Base-by-base conservation (phyloP, 2,113 vertebrate genomes). In the Forbesichthys papilliferus region DNA sequence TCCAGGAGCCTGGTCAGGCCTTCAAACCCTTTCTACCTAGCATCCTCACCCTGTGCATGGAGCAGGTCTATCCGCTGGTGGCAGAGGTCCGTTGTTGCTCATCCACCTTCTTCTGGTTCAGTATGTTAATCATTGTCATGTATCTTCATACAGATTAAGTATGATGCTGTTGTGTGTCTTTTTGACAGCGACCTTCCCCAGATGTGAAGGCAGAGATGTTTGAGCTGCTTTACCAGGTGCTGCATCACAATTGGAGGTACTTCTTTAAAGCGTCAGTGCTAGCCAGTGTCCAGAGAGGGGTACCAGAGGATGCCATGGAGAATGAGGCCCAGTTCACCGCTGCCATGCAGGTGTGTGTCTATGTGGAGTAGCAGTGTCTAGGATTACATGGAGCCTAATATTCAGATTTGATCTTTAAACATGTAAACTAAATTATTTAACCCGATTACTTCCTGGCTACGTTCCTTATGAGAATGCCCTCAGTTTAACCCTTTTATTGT, bases 211-310 rank as follows among this genome's bases (percentile, higher is more conserved):
- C 95, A 0, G 98, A 99, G 83, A 84, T 99, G 71, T 99, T 98
- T 0, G 98, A 99, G 88, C 90, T 99, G 63, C 94, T 99, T n/a
- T 99, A 97, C 86, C 93, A 96, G 87, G 91, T 96, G 12, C 94
- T 99, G 68, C 97, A 98, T 87, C 96, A 99, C 83, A 99, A 99
- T 78, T 99, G 98, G 98, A 92, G 98, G 86, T 96, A 96, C 91
- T 99, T 99, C 92, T 99, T 98, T 88, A 98, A 96, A 81, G 95
- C 95, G 2, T 96, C 93, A 0, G 90, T 99, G 69, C 86, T 99
- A 90, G 95, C 95, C 74, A 99, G 92, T 1, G 95, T 99, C 58
- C 96, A 98, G 79, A 93, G 93, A 86, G 95, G 94, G 8, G 81
- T 85, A 0, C 77, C 90, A 0, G 97, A 99, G 64, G 98, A 99